Evolutionary conservation across 2,888 invertebrate species (phyloP).

Genomic region (Pristionchus arcanus): DNA sequence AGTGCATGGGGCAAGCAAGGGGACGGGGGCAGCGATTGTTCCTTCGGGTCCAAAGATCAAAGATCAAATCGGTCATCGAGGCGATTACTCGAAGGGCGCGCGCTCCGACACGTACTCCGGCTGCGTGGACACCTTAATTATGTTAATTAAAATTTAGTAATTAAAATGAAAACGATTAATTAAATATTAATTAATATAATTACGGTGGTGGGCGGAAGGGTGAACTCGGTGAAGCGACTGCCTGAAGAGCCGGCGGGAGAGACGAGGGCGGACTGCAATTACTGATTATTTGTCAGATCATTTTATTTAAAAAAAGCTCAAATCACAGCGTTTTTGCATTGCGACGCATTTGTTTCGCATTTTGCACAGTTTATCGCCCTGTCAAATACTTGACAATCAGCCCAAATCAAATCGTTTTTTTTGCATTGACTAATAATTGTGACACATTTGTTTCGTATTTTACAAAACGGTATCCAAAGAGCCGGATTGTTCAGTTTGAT

Average conservation of each 20-base stretch:
- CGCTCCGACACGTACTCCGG: slow-evolving; percentile 42
- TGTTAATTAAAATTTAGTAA: background rate
- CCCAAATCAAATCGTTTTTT: no score
- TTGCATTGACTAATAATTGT: no score
- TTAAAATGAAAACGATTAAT: background rate
- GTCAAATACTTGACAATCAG: no score
- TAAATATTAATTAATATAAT: background rate
- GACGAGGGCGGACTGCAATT: slow-evolving; percentile 3
- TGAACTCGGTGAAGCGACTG: slow-evolving; percentile 12
- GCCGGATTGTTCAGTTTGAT: background rate
- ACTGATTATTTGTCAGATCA: background rate
- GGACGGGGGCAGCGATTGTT: background rate
- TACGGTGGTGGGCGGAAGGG: slow-evolving; percentile 15
- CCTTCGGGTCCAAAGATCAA: background rate
- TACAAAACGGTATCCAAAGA: no score
- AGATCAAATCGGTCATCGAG: background rate
- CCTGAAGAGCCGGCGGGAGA: background rate
- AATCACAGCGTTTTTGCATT: no score
- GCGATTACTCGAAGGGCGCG: slow-evolving; percentile 17
- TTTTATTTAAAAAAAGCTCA: no score
- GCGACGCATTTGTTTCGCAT: no score
- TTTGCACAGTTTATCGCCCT: no score
- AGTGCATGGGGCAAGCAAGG: background rate
- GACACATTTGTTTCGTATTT: no score
- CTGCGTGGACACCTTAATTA: slow-evolving; percentile 15